These are phyloP conservation scores for Brenthis hecate DNA, from an alignment of 2,888 invertebrate genomes.

Conservation along the genomic window DNA sequence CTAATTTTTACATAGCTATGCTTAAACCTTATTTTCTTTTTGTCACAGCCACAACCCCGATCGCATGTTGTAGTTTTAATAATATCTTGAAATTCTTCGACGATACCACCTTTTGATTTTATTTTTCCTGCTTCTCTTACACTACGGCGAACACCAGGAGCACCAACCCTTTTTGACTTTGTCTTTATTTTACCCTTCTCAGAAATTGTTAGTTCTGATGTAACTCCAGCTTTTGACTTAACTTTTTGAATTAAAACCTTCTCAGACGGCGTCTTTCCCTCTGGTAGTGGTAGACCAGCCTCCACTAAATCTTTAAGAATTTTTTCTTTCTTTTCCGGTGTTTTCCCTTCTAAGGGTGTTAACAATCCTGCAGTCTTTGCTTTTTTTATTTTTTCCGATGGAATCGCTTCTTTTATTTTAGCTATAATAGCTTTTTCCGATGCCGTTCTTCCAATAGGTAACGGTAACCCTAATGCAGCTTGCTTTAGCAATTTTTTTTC, in stretches of 20 bases:
- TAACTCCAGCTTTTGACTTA: constrained; percentile 44
- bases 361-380: constrained; percentile 41
- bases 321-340: constrained; percentile 44
- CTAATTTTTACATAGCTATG: constrained; percentile 67
- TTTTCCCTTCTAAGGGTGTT: constrained; percentile 46
- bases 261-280: constrained; percentile 45
- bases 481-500: constrained; percentile 45
- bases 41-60: constrained; percentile 63
- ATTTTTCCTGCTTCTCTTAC: constrained; percentile 35
- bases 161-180: constrained; percentile 49
- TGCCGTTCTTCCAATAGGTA: constrained; percentile 47
- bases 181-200: constrained; percentile 49
- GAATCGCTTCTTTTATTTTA: constrained; percentile 45
- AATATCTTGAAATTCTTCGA: constrained; percentile 57
- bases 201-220: constrained; percentile 49
- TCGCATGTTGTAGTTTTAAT: constrained; percentile 62
- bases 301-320: constrained; percentile 41
- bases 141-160: constrained; percentile 36
- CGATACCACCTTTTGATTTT: constrained; percentile 45
- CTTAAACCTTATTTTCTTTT: constrained; percentile 67
- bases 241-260: constrained; percentile 47
- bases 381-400: constrained; percentile 39
- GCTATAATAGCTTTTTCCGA: constrained; percentile 48
- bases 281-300: constrained; percentile 42
- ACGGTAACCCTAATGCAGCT: constrained; percentile 43